Evolutionary conservation across 2,113 vertebrate species (phyloP), one percentile per base, ranked within the genome.

Genomic region (Macquaria australasica): DNA sequence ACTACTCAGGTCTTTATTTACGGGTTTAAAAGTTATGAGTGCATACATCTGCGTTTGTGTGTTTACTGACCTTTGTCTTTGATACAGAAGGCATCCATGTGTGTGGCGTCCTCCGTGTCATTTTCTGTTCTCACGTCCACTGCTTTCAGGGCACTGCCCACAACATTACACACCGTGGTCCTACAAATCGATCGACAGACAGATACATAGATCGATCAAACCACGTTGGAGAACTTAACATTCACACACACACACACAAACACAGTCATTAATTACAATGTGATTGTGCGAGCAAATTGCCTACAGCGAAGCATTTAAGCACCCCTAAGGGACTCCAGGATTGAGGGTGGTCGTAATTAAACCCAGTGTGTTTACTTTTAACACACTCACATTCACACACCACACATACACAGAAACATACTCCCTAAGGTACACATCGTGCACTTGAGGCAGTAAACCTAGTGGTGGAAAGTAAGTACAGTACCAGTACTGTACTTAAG

Each of bases 31-130:
- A 34, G 60, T 16, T 4, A n/a, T 53, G 10, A 25, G 12, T 8
- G 7, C 2, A 25, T 70, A 8, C 4, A 70, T 68, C 5, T 18
- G 58, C 21, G 25, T 60, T 18, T 28, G 41, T 62, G 66, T 41
- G 14, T 77, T 45, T 62, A 92, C 97, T 96, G 87, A 98, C 98
- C 98, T 96, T 95, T 95, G 86, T 98, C 97, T 95, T 96, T 98
- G 83, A 98, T 92, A 88, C 98, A 99, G 94, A 99, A 97, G 69
- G 96, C 96, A 45, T 91, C 93, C 91, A 96, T 92, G 56, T 87
- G 89, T 69, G 93, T 86, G 55, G 89, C 85, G 6, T 95, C 95
- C 78, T 92, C 93, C 2, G 96, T 96, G 55, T 66, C 73, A 67
- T 96, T 96, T 88, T 98, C 96, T 84, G 96, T 95, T 86, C 88